These are phyloP conservation scores for Clarias macrocephalus DNA, from an alignment of 2,113 vertebrate species.

Conservation along the genomic window DNA sequence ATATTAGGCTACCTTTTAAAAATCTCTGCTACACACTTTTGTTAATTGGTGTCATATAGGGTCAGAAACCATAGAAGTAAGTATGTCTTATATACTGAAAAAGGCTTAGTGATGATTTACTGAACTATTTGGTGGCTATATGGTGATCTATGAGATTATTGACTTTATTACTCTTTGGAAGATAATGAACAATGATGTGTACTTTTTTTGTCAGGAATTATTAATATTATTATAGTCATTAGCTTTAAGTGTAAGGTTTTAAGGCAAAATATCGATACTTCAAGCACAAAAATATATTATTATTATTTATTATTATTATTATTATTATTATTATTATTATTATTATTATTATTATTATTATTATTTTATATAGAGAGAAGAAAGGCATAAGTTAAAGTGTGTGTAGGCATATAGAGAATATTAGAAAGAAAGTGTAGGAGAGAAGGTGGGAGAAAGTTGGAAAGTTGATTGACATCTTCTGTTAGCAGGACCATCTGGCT, in stretches of 20 bases:
- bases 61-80: neutral
- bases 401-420: neutral
- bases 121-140: neutral
- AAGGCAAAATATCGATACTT: neutral
- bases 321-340: too few relatives aligned
- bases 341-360: too few relatives aligned
- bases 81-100: neutral
- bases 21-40: neutral
- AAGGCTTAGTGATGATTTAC: neutral
- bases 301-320: too few relatives aligned
- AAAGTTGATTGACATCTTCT: slow-evolving; percentile 25
- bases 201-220: neutral
- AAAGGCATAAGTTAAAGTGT: neutral
- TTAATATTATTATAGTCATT: neutral
- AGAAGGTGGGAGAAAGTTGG: neutral
- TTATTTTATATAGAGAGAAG: neutral
- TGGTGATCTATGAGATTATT: neutral
- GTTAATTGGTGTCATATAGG: neutral
- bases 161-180: neutral
- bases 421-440: slow-evolving; percentile 3
- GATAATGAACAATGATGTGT: neutral
- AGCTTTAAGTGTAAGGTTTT: neutral
- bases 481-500: slow-evolving; percentile 33
- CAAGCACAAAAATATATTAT: too few relatives aligned
- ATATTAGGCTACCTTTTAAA: neutral